Evolutionary conservation across 2,888 invertebrate species (phyloP).

Genomic region (Stenodema calcarata): DNA sequence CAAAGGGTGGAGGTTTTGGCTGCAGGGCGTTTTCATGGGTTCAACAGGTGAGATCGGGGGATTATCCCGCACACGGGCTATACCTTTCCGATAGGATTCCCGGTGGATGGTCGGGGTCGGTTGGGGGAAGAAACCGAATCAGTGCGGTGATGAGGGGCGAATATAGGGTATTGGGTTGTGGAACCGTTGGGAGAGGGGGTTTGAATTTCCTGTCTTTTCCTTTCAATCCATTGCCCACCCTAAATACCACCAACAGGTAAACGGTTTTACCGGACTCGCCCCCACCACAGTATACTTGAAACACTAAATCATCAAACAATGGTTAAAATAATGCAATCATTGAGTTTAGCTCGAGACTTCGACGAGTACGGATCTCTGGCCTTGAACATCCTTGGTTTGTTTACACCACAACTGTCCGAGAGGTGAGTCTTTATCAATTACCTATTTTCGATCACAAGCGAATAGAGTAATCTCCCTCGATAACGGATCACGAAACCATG

Average conservation of each 20-base stretch:
- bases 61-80: slow-evolving; percentile 19
- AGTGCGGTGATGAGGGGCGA: neutral
- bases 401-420: too few species aligned
- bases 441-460: too few species aligned
- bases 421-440: too few species aligned
- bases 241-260: slow-evolving; percentile 13
- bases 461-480: too few species aligned
- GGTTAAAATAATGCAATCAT: too few species aligned
- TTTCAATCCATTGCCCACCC: slow-evolving; percentile 35
- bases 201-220: slow-evolving; percentile 24
- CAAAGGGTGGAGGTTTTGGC: neutral
- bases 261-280: neutral
- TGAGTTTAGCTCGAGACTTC: too few species aligned
- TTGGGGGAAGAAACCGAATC: neutral
- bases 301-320: too few species aligned
- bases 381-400: too few species aligned
- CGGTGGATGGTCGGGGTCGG: neutral
- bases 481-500: too few species aligned
- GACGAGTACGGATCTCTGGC: too few species aligned
- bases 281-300: too few species aligned
- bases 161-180: neutral
- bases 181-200: neutral
- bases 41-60: slow-evolving; percentile 37
- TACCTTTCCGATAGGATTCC: neutral
- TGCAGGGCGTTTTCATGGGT: slow-evolving; percentile 2